A percentile compares a stretch with the other conserved stretches of the same genome.
Evolutionary conservation across 2,888 invertebrate genomes (phyloP).

Genomic region (Rugalucina vietnamica): DNA sequence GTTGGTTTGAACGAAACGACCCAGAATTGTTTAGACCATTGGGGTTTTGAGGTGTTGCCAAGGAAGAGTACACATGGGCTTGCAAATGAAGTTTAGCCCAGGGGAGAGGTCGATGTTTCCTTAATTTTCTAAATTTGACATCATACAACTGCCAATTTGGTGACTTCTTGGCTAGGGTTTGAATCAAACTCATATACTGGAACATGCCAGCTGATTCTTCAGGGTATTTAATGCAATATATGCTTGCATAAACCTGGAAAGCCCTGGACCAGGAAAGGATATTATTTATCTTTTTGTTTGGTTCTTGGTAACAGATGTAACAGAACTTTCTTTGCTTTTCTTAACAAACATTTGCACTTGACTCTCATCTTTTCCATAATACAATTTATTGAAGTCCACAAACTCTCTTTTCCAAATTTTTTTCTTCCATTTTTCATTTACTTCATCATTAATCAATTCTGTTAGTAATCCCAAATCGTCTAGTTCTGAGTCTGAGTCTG

Average conservation of each 20-base stretch:
- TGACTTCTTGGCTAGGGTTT: background rate
- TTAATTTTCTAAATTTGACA: background rate
- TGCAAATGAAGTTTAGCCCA: constrained; percentile 23
- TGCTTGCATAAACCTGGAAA: background rate
- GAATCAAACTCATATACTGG: constrained; percentile 18
- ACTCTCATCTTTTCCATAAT: background rate
- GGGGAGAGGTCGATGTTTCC: background rate
- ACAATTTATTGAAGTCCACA: background rate
- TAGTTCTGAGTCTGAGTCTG: too few relatives aligned
- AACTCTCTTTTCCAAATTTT: background rate
- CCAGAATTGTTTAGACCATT: background rate
- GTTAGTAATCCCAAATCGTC: too few relatives aligned
- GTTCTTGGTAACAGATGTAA: background rate
- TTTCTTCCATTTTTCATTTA: too few relatives aligned
- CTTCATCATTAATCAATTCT: too few relatives aligned
- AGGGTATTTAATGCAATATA: background rate
- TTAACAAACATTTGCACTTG: background rate
- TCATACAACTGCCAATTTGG: constrained; percentile 8
- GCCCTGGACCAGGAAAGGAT: background rate
- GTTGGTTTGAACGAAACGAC: background rate
- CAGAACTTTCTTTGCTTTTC: background rate
- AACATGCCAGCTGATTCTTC: background rate
- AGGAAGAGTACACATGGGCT: background rate
- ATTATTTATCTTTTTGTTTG: background rate
- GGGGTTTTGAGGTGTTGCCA: background rate